phyloP scores from a whole-genome alignment of 2,797 vertebrate genomes.

The Carapus acus region DNA sequence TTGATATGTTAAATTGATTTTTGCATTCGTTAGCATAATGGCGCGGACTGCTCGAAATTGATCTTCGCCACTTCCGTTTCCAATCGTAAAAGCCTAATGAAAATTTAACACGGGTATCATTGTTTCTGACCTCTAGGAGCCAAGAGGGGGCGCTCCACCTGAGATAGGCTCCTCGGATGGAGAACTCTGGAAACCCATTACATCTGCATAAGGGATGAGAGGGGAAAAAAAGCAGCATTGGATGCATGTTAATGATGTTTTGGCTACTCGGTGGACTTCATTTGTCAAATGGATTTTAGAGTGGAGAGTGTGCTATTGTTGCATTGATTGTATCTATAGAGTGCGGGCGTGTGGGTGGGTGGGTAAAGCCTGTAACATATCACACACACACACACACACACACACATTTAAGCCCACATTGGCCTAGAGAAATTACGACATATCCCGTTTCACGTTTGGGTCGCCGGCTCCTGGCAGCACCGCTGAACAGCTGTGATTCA shows the following conservation, averaged over 20 bases:
- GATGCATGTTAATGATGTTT: constrained; percentile 39
- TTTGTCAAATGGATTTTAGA: constrained; percentile 52
- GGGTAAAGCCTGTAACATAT: constrained; percentile 44
- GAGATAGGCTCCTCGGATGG: background rate
- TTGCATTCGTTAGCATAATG: constrained; percentile 50
- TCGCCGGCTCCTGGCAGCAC: constrained; percentile 27
- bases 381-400: constrained; percentile 29
- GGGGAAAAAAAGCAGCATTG: constrained; percentile 32
- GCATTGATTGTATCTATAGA: constrained; percentile 56
- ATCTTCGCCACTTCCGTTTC: constrained; percentile 13
- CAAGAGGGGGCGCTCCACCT: constrained; percentile 5
- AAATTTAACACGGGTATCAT: constrained; percentile 16
- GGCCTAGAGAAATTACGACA: constrained; percentile 27
- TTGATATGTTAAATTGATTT: constrained; percentile 57
- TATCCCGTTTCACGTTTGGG: constrained; percentile 22
- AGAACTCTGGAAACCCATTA: constrained; percentile 34
- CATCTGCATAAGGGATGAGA: constrained; percentile 39
- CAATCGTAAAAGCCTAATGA: constrained; percentile 19
- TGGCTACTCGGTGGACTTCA: constrained; percentile 46
- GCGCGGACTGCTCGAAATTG: constrained; percentile 33
- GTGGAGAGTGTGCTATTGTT: constrained; percentile 47
- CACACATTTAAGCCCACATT: constrained; percentile 28
- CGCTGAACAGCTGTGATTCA: constrained; percentile 42
- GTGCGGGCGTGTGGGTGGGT: constrained; percentile 33
- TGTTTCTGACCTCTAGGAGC: constrained; percentile 17